These are phyloP conservation scores for Heliconius eleuchia DNA, from an alignment of 1,140 invertebrate genomes.

Conservation along the genomic window DNA sequence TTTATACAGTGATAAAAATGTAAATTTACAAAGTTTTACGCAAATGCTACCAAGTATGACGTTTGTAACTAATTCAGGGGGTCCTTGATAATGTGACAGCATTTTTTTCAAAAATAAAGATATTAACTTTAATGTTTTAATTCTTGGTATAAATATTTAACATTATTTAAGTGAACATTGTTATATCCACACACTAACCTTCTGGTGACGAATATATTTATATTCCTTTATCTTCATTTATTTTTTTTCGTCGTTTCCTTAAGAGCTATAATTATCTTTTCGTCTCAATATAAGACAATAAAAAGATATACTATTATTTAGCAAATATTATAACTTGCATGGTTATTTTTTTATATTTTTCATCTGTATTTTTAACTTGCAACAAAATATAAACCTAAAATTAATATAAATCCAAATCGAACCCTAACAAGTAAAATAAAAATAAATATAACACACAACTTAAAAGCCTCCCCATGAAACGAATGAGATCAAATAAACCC, in stretches of 20 bases:
- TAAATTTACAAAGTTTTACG: background rate
- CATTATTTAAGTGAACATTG: background rate
- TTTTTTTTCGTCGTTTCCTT: background rate
- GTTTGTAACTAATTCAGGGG: background rate
- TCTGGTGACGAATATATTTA: background rate
- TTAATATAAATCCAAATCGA: background rate
- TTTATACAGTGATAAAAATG: background rate
- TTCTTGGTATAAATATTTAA: background rate
- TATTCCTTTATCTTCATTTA: background rate
- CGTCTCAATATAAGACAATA: background rate
- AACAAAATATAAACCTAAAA: background rate
- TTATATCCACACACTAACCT: background rate
- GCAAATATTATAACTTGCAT: background rate
- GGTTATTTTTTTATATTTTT: background rate
- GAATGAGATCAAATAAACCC: constrained; percentile 11
- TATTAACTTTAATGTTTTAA: background rate
- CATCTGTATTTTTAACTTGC: background rate
- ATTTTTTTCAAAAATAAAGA: background rate
- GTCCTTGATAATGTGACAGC: background rate
- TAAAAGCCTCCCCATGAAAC: background rate
- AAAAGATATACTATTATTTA: background rate
- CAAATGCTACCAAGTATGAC: background rate
- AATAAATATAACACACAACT: background rate
- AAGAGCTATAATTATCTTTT: background rate
- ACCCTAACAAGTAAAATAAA: background rate